A percentile compares a stretch with the other conserved stretches of the same genome.
Evolutionary conservation across 2,113 vertebrate species (phyloP).

Genomic region (chimpanzee (Pan troglodytes)): NHGRI_mPanTro3-v2.1_pri NC_072411.2:67485501-67486000

Average conservation of each 20-base stretch:
- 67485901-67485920: not conserved
- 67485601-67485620: not conserved
- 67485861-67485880: not conserved
- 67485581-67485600: not conserved
- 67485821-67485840: not conserved
- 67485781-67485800: too few relatives aligned
- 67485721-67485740: not conserved
- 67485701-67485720: not conserved
- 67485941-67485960: not conserved
- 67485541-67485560: too few relatives aligned
- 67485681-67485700: not conserved
- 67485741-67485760: not conserved
- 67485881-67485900: not conserved
- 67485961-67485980: not conserved
- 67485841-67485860: not conserved
- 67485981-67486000: not conserved
- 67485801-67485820: not conserved
- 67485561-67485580: not conserved
- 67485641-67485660: not conserved
- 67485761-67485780: not conserved
- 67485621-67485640: not conserved
- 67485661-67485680: not conserved
- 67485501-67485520: not conserved
- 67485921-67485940: not conserved
- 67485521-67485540: not conserved